These are phyloP conservation scores for Batillaria attramentaria DNA, from an alignment of 1,140 invertebrate genomes.

Conservation along the genomic window DNA sequence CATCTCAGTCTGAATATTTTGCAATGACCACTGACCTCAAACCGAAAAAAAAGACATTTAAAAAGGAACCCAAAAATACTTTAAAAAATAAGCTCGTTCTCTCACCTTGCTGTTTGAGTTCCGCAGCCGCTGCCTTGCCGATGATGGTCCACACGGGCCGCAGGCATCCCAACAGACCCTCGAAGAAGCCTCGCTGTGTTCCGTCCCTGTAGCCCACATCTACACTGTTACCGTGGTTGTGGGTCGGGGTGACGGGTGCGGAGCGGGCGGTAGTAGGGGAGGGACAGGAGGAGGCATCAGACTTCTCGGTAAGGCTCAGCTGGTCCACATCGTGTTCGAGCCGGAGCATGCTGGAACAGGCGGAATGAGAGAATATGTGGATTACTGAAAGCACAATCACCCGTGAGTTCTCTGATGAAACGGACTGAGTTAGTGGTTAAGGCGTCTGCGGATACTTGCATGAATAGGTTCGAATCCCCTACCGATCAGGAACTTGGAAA, in stretches of 20 bases:
- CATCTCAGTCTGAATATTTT: no score
- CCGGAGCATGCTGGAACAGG: conserved; percentile 65
- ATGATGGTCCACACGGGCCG: conserved; percentile 88
- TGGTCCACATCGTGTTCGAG: conserved; percentile 66
- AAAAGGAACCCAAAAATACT: no score
- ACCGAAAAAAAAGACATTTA: no score
- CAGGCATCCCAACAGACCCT: conserved; percentile 88
- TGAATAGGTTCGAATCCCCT: no score
- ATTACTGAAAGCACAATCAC: no score
- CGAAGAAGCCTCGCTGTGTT: conserved; percentile 79
- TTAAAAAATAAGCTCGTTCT: neutral
- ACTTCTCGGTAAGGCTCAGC: conserved; percentile 60
- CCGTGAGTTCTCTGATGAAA: no score
- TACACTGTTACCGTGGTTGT: conserved; percentile 52
- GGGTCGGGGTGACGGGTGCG: conserved; percentile 60
- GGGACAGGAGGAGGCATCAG: conserved; percentile 47
- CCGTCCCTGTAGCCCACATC: conserved; percentile 59
- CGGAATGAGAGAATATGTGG: no score
- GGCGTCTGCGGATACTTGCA: no score
- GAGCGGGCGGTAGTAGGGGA: conserved; percentile 62
- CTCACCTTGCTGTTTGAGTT: conserved; percentile 76
- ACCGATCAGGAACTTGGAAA: no score
- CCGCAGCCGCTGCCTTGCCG: conserved; percentile 82
- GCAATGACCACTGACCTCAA: no score
- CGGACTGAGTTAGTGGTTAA: no score